Base-by-base conservation (phyloP, 92 coral and sea anemone genomes). In the Phymanthus crucifer region DNA sequence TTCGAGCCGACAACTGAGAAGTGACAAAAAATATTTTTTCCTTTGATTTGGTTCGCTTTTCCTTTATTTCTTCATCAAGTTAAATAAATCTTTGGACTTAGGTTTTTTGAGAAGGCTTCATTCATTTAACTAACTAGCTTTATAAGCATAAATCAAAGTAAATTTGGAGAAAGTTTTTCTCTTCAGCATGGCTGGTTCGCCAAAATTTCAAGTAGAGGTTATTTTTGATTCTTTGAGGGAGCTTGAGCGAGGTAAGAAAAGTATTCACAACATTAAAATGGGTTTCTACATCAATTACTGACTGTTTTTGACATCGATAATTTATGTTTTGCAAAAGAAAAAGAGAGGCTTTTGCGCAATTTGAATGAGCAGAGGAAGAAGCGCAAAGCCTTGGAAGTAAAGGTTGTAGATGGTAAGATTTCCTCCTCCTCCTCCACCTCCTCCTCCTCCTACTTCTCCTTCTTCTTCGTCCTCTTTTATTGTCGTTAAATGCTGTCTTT, bases 181-280 rank as follows among this genome's bases (percentile, higher is more conserved):
- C 13, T 45, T 31, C 58, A n/a, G n/a, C 40, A 87, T 87, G 91
- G 78, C 97, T 23, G 71, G 83, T 80, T 89, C 97, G 37, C 87
- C 93, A 79, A 85, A 86, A 54, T 89, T 92, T 56, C 90, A 89
- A 24, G 87, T 92, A 13, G 97, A 92, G 34, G 93, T 92, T 32
- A 89, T 92, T 64, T 83, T 92, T 27, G 78, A 86, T 85, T 86
- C 91, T 27, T 89, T 92, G 40, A 87, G 85, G 37, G 97, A 92
- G 47, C 87, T 92, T 32, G 87, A 92, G 69, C 90, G 84, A 84
- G 97, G 97, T 92, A 14, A 75, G 83, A 19, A 36, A n/a, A 40
- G 24, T 45, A 3, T 54, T n/a, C 18, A 21, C 1, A 21, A 3
- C 5, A 21, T 21, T 24, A 52, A 6, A 19, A 54, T 2, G 21